These are phyloP conservation scores for Ictalurus furcatus DNA, from an alignment of 2,113 vertebrate genomes.

Conservation along the genomic window DNA sequence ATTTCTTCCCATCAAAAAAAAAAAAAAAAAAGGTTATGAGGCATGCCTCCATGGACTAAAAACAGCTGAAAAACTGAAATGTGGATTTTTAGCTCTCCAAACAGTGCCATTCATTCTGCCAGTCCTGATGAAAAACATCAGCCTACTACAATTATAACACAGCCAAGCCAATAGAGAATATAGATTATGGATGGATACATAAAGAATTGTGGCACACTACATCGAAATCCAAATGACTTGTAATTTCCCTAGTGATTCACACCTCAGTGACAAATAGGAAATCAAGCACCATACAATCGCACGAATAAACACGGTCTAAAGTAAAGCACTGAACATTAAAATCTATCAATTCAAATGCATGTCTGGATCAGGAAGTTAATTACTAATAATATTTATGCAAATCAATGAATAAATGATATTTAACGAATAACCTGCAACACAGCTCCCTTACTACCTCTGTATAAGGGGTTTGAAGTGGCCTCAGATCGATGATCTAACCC, in stretches of 20 bases:
- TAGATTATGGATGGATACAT: neutral
- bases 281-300: neutral
- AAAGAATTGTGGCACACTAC: neutral
- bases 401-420: neutral
- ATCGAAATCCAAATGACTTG: neutral
- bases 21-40: neutral
- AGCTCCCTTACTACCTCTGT: neutral
- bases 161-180: neutral
- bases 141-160: neutral
- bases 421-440: neutral
- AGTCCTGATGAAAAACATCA: neutral
- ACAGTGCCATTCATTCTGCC: neutral
- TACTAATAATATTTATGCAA: neutral
- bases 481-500: too few species aligned
- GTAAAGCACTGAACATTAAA: neutral
- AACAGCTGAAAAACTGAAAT: neutral
- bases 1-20: neutral
- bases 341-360: neutral
- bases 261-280: neutral
- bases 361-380: neutral
- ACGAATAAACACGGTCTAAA: neutral
- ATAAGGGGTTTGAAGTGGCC: too few species aligned
- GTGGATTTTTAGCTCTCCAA: neutral
- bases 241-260: neutral
- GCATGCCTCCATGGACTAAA: neutral